phyloP scores from a whole-genome alignment of 1,140 invertebrate species.

The Ganaspis sp. region DNA sequence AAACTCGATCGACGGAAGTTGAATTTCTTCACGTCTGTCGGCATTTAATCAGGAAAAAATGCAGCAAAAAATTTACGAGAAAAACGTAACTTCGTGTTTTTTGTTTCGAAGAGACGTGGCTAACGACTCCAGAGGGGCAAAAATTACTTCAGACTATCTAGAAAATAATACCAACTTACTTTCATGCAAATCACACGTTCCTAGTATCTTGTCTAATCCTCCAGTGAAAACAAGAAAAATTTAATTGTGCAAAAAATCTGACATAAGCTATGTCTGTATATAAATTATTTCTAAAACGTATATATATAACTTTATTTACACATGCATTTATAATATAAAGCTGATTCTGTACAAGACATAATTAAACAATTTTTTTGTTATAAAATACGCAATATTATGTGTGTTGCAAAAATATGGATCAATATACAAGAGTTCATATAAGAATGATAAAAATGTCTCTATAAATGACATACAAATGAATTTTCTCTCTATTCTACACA shows the following conservation, averaged over 20 bases:
- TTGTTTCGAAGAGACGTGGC: background rate
- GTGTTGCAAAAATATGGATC: too few species aligned
- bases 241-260: background rate
- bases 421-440: too few species aligned
- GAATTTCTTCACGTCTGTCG: background rate
- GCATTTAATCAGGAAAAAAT: background rate
- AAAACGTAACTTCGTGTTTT: conserved; percentile 1
- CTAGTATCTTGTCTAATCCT: background rate
- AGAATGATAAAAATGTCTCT: too few species aligned
- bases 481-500: too few species aligned
- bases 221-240: background rate
- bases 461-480: too few species aligned
- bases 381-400: too few species aligned
- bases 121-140: conserved; percentile 23
- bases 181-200: conserved; percentile 3
- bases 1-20: background rate
- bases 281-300: too few species aligned
- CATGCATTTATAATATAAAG: too few species aligned
- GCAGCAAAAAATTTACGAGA: background rate
- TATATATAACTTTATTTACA: too few species aligned
- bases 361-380: too few species aligned
- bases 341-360: too few species aligned
- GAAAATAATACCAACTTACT: conserved; percentile 15
- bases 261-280: background rate
- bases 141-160: conserved; percentile 6